Evolutionary conservation across 2,113 vertebrate genomes (phyloP).

Genomic region (Callocephalon fimbriatum): DNA sequence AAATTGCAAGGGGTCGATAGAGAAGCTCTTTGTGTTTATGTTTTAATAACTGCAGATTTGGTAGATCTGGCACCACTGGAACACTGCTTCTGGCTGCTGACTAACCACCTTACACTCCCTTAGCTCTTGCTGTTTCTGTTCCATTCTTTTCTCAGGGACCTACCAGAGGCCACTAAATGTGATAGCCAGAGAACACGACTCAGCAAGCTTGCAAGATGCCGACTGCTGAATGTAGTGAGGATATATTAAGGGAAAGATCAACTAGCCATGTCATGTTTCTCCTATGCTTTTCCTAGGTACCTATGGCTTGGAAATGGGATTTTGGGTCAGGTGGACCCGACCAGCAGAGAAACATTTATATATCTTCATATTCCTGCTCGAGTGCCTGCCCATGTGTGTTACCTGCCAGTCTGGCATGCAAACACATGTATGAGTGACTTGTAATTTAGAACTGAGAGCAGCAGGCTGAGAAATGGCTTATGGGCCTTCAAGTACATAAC

Average conservation of each 20-base stretch:
- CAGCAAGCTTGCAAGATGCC: neutral
- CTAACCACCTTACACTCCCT: fast-evolving
- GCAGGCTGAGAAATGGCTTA: neutral
- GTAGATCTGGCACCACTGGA: neutral
- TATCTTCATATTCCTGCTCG: neutral
- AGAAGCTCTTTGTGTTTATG: neutral
- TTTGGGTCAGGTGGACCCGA: neutral
- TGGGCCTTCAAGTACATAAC: fast-evolving
- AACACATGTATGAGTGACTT: fast-evolving
- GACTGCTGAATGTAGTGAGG: fast-evolving
- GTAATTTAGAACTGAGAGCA: neutral
- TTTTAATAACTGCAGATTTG: neutral
- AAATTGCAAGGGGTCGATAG: neutral
- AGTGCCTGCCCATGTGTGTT: neutral
- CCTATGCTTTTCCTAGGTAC: neutral
- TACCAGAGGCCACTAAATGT: neutral
- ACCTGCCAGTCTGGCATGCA: fast-evolving
- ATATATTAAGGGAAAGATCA: neutral
- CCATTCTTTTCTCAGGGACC: neutral
- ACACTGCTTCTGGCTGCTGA: neutral
- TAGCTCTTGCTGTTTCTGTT: neutral
- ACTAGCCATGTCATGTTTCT: fast-evolving
- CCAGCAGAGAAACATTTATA: neutral
- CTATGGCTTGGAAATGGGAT: neutral
- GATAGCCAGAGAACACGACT: fast-evolving